Base-by-base conservation (phyloP, 2,888 invertebrate species). In the Leucozona laternaria region DNA sequence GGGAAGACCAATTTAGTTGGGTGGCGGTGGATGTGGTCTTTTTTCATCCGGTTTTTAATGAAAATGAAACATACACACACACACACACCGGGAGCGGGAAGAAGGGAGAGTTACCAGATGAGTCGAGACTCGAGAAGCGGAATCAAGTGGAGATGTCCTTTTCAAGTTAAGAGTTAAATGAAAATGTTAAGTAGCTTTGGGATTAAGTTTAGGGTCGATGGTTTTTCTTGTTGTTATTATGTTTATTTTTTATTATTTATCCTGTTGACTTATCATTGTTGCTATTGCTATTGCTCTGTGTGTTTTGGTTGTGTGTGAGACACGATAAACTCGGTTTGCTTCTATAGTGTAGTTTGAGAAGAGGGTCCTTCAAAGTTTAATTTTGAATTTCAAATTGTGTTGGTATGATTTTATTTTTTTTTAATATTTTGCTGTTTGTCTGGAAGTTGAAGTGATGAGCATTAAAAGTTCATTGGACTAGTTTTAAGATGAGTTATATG, bases 101-200 rank as follows among this genome's bases (percentile, higher is more conserved):
- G 17, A 17, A 34, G 45, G 22, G 37, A n/a, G 11, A 40, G 45
- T 11, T 13, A 37, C 2, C 15, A 22, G 68, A 34, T 68, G 40
- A 37, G 70, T 45, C 11, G 66, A 50, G 40, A 34, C 68, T 45
- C 11, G 60, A 43, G 53, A 37, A 68, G 68, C 53, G 62, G 62
- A 58, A 55, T 64, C 55, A 40, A 72, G 72, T 78, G 68, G 48
- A 15, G 81, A 79, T 86, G 82, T 86, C 86, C 86, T 82, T 82
- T 86, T 82, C 71, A 66, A 78, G 86, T 82, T 82, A 48, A 82
- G 86, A 86, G 86, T 76, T 86, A 86, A 82, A 86, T 86, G 86
- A 86, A 86, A 82, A 82, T 86, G 82, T 82, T 86, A 86, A 86
- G 86, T 82, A 82, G 86, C 73, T 70, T 71, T 75, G 64, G 86